phyloP scores from a whole-genome alignment of 2,797 vertebrate species.

The Chelon auratus region DNA sequence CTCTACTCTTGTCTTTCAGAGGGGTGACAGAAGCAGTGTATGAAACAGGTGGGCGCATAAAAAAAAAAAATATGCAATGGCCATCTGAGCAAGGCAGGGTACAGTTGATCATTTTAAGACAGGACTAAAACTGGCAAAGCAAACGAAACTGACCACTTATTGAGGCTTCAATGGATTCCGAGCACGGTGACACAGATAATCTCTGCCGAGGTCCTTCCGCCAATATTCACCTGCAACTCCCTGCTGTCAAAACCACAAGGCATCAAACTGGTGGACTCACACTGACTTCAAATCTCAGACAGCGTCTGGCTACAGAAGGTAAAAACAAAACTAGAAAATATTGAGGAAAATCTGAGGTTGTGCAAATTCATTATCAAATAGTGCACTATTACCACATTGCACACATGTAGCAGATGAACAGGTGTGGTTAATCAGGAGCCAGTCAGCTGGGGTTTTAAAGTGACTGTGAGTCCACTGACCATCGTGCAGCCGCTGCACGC shows the following conservation, averaged over 20 bases:
- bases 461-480: constrained; percentile 61
- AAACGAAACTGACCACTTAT: constrained; percentile 66
- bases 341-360: constrained; percentile 67
- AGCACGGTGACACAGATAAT: constrained; percentile 67
- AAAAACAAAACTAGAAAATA: constrained; percentile 42
- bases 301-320: constrained; percentile 39
- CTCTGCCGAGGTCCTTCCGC: constrained; percentile 70
- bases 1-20: constrained; percentile 58
- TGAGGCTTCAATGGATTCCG: constrained; percentile 70
- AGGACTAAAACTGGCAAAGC: constrained; percentile 66
- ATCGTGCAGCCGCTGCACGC: constrained; percentile 37
- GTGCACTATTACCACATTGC: constrained; percentile 79
- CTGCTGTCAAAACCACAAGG: constrained; percentile 64
- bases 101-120: constrained; percentile 66
- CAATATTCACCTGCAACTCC: constrained; percentile 54
- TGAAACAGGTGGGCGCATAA: constrained; percentile 44
- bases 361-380: constrained; percentile 79
- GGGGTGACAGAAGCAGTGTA: constrained; percentile 65
- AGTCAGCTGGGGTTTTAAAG: constrained; percentile 39
- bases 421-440: constrained; percentile 46
- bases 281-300: constrained; percentile 59
- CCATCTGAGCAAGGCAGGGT: constrained; percentile 76
- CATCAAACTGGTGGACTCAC: constrained; percentile 68
- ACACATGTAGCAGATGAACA: constrained; percentile 69
- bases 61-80: constrained; percentile 48